These are phyloP conservation scores for Hirtodrosophila alboralis DNA, from an alignment of 2,888 invertebrate species.

Conservation along the genomic window DNA sequence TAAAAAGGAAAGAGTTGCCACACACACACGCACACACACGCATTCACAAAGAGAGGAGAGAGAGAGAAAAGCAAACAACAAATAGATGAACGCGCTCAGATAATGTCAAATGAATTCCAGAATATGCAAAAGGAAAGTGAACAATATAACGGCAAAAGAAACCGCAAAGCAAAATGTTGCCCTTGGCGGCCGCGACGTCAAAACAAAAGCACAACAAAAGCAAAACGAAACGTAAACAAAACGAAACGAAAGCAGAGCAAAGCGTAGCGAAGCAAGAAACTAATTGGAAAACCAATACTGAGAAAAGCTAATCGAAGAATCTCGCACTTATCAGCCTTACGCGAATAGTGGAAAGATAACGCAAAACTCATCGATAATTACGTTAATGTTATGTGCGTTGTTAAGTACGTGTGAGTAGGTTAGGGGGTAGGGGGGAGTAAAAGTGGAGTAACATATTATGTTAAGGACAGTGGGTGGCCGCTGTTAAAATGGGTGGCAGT, in stretches of 20 bases:
- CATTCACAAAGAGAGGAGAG: no score
- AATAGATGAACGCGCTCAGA: conserved; percentile 8
- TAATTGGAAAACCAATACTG: conserved; percentile 75
- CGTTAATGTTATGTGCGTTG: conserved; percentile 47
- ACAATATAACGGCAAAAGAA: no score
- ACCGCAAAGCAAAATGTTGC: conserved; percentile 23
- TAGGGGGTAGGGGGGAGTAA: neutral
- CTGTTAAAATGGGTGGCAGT: no score
- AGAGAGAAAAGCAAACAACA: no score
- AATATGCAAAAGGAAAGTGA: conserved; percentile 4
- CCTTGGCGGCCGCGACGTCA: conserved; percentile 24
- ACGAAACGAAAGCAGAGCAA: conserved; percentile 34
- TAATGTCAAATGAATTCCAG: conserved; percentile 14
- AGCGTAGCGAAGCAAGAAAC: conserved; percentile 36
- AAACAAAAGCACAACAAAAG: conserved; percentile 37
- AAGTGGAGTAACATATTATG: no score
- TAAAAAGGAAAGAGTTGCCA: conserved; percentile 7
- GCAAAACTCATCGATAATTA: conserved; percentile 56
- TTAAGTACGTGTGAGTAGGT: conserved; percentile 10
- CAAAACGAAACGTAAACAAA: conserved; percentile 28
- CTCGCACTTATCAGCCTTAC: conserved; percentile 55
- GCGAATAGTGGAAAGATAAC: conserved; percentile 43
- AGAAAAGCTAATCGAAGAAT: conserved; percentile 43
- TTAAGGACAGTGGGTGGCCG: no score
- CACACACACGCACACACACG: no score